Base-by-base conservation (phyloP, 2,113 vertebrate genomes). In the Eira barbara region DNA sequence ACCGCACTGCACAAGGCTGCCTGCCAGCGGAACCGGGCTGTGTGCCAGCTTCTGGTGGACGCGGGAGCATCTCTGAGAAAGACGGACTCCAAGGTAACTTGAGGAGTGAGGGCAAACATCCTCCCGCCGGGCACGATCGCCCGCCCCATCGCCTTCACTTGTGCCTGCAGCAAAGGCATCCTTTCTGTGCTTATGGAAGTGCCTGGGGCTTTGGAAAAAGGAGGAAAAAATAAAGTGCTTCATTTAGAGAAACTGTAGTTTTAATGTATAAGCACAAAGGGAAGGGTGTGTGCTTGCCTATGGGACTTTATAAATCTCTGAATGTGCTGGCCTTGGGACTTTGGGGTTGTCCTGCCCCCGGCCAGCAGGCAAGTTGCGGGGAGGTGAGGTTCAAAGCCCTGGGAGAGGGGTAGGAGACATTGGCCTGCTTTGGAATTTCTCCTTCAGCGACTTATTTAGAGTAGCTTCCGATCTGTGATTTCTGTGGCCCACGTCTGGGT, bases 1-100 rank as follows among this genome's bases (percentile, higher is more conserved):
- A 99, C 99, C 0, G 99, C 99, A 2, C 97, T 99, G 97, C 99
- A 99, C 98, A 99, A 99, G 99, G 99, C 99, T 7, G 99, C 99
- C 94, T 99, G 98, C 93, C 99, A 99, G 97, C 98, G 99, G 97
- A 99, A 99, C 95, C 99, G 99, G 0, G 98, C 98, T 0, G 98
- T 99, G 93, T 99, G 99, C 98, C 99, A 99, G 89, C 97, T 99
- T 95, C 98, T 99, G 97, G 99, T 99, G 84, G 99, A 99, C 20
- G 99, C 99, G 0, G 99, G 99, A 67, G 99, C 99, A 17, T 99
- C 99, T 14, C 98, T 99, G 74, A 99, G 99, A 96, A 99, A 99
- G 98, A 99, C 98, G 0, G 99, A 99, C 98, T 99, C 99, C 98
- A 99, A 99, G 99, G 99, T 99, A 98, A 99, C 61, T 13, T 39